These are phyloP conservation scores for Oreocharis arfaki DNA, from an alignment of 2,113 vertebrate genomes.

Conservation along the genomic window DNA sequence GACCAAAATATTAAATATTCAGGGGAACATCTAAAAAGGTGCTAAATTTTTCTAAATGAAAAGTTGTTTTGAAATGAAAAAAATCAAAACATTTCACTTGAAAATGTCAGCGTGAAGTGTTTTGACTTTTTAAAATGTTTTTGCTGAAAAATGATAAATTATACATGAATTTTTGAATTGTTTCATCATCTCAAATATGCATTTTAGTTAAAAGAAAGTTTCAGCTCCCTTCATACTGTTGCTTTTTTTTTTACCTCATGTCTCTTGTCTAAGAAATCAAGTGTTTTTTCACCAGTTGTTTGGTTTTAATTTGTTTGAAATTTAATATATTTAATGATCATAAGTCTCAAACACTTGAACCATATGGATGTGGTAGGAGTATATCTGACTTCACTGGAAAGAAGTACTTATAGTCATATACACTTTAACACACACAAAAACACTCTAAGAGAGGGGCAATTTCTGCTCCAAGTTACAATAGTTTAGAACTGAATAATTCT, in stretches of 20 bases:
- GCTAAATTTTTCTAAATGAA: conserved; percentile 26
- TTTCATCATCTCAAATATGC: conserved; percentile 29
- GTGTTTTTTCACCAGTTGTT: background rate
- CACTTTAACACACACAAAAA: accelerated
- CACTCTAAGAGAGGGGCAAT: background rate
- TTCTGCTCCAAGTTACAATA: background rate
- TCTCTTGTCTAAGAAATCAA: background rate
- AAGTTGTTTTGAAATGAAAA: conserved; percentile 46
- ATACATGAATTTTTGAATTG: conserved; percentile 51
- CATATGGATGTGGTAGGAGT: background rate
- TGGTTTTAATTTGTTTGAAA: conserved; percentile 1
- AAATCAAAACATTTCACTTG: conserved; percentile 44
- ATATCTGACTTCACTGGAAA: background rate
- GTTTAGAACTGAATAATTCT: background rate
- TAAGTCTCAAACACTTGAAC: background rate
- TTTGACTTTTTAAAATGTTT: conserved; percentile 58
- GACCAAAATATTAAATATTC: background rate
- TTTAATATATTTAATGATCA: background rate
- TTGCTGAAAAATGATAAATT: conserved; percentile 47
- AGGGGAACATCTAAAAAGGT: background rate
- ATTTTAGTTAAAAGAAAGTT: conserved; percentile 24
- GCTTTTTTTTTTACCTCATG: background rate
- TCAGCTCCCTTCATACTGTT: background rate
- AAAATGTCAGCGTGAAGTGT: conserved; percentile 57
- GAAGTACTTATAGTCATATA: background rate